Evolutionary conservation across 2,113 vertebrate genomes (phyloP), one percentile per base, ranked within the genome.

Genomic region (Galemys pyrenaicus): DNA sequence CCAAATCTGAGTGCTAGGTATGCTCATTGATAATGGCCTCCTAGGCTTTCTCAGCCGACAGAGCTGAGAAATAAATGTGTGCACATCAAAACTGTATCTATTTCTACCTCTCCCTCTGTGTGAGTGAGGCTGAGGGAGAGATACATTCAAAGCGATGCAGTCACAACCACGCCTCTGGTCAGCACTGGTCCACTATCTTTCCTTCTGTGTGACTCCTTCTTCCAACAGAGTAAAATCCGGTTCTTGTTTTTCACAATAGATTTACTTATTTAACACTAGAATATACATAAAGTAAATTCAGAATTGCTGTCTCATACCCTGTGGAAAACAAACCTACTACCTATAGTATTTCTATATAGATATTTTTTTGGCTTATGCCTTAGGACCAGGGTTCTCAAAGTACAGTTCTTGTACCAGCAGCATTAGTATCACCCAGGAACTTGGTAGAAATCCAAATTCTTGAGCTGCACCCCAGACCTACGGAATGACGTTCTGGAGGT

Each of bases 301-400:
- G 49, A 87, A 75, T 56, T 62, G 73, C 5, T 32, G 90, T 41
- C 7, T 37, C 2, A 46, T 32, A 60, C 30, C 12, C 51, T 46
- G 22, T 58, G 46, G 37, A 26, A 86, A 87, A 89, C 11, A 89
- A 77, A 83, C 28, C 68, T 56, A 93, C 70, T 56, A 90, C 65
- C 20, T 71, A 86, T 9, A 37, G 77, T 44, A 74, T 30, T 74
- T 70, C 6, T 28, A 4, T 54, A 44, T 4, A 24, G 26, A 67
- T 56, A 32, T 37, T 54, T 30, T 37, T 78, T 39, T 24, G 39
- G 49, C 65, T 71, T 70, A 3, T n/a, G 54, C 44, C 15, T 87
- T 37, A 78, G 32, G 64, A 87, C 8, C 35, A 10, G 30, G 11
- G 44, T 46, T 70, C 73, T 71, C 15, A 71, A 94, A 91, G 46